Percentiles rank a stretch among this genome's conserved stretches.
These are phyloP conservation scores for Ciconia stormi DNA, from an alignment of 2,113 vertebrate genomes.

Conservation along the genomic window DNA sequence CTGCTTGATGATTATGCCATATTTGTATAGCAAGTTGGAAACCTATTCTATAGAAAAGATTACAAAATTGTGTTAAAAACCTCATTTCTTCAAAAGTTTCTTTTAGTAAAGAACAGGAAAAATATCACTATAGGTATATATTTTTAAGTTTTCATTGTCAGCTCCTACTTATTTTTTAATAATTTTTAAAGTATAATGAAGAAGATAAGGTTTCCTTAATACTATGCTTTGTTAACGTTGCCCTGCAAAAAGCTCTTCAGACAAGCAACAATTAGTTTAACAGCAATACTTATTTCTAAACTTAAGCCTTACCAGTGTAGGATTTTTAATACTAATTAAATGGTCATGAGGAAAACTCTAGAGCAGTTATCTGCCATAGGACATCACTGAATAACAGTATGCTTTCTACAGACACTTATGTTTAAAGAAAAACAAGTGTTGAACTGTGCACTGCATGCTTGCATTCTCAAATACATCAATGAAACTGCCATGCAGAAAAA, in stretches of 20 bases:
- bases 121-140: neutral
- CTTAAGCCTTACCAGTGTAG: neutral
- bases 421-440: neutral
- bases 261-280: neutral
- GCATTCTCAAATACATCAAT: neutral
- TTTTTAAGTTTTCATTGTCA: neutral
- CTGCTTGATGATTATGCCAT: neutral
- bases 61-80: neutral
- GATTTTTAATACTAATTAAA: neutral
- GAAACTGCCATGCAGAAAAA: neutral
- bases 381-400: neutral
- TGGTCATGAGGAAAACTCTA: neutral
- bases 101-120: neutral
- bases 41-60: neutral
- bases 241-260: neutral
- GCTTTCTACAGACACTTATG: neutral
- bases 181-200: neutral
- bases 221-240: neutral
- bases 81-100: neutral
- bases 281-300: neutral
- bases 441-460: neutral
- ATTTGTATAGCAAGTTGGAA: neutral
- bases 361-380: neutral
- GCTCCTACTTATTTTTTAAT: neutral
- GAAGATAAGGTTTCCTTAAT: neutral